Percentiles rank a stretch among this genome's conserved stretches.
phyloP scores from a whole-genome alignment of 2,888 invertebrate genomes.

The Spialia ferax region DNA sequence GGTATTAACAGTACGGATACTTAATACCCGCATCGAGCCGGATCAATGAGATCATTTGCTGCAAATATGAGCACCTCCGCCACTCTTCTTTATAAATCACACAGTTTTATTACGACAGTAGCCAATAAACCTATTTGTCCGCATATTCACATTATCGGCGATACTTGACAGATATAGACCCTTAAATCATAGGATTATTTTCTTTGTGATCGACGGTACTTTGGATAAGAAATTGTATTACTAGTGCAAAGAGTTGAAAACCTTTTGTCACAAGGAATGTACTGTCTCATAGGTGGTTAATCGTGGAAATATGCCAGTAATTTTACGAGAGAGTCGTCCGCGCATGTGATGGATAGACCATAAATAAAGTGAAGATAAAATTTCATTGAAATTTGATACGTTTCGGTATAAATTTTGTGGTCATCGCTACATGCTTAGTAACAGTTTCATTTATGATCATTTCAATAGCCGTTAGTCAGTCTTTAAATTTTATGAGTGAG shows the following conservation, averaged over 20 bases:
- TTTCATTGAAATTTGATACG: slow-evolving; percentile 24
- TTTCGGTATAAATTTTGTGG: slow-evolving; percentile 6
- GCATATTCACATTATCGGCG: slow-evolving; percentile 74
- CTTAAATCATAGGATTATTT: slow-evolving; percentile 77
- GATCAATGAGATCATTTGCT: slow-evolving; percentile 56
- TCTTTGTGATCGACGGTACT: slow-evolving; percentile 57
- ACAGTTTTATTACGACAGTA: slow-evolving; percentile 73
- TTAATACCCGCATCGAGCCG: slow-evolving; percentile 48
- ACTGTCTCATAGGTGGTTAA: slow-evolving; percentile 56
- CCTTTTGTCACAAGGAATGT: slow-evolving; percentile 19
- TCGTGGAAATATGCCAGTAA: slow-evolving; percentile 60
- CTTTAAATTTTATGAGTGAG: no score
- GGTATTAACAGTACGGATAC: slow-evolving; percentile 45
- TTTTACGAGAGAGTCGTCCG: slow-evolving; percentile 67
- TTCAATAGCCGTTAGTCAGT: not conserved
- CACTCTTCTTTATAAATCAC: slow-evolving; percentile 69
- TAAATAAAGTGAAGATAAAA: slow-evolving; percentile 59
- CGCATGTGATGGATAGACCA: slow-evolving; percentile 58
- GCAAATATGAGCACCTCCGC: slow-evolving; percentile 54
- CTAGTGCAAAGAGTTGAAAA: slow-evolving; percentile 45
- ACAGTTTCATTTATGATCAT: not conserved
- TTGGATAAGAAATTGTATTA: slow-evolving; percentile 50
- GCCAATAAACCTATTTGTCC: slow-evolving; percentile 83
- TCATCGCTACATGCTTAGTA: slow-evolving; percentile 3
- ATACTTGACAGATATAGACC: slow-evolving; percentile 74